Base-by-base conservation (phyloP, 2,113 vertebrate species). In the Silurus glanis region DNA sequence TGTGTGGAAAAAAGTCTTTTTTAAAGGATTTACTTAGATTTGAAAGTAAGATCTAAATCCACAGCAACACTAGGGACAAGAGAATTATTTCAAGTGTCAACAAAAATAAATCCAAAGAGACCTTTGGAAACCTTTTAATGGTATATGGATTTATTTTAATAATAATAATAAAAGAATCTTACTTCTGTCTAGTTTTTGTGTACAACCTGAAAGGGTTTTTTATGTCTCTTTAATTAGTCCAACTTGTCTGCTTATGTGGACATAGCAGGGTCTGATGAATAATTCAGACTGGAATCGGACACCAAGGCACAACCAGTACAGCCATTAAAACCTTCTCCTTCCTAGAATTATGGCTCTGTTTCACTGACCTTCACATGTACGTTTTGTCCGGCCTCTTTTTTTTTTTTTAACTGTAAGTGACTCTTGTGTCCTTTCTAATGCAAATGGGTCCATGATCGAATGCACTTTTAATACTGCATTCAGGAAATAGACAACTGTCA, bases 261-360 rank as follows among this genome's bases (percentile, higher is more conserved):
- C 88, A 92, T 91, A 90, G 91, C 86, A 61, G 89, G 88, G 90
- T 83, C 89, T 89, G 78, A 45, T 95, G 56, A 94, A 94, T 94
- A 93, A 93, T 88, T 93, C 61, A 82, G 92, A 64, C 72, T 91
- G 78, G 85, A 94, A 94, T 74, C 79, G 69, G 93, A 95, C 91
- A 90, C 59, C 61, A 5, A 62, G 37, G 25, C 19, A 16, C 78
- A 83, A 81, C 58, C 79, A 69, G 64, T 87, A 53, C 82, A 83
- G 87, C 25, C 72, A 90, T 66, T 80, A 83, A 80, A 69, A 45
- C 51, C 71, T 17, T 82, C 80, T 47, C 85, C 90, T 88, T 90
- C 79, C 51, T 12, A 82, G 69, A 81, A 69, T 85, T 87, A 80
- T 88, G 84, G 67, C 37, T 19, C 5, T 25, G 9, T 80, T 72